phyloP scores from a whole-genome alignment of 92 coral and sea anemone species.

The Anthopleura xanthogrammica region DNA sequence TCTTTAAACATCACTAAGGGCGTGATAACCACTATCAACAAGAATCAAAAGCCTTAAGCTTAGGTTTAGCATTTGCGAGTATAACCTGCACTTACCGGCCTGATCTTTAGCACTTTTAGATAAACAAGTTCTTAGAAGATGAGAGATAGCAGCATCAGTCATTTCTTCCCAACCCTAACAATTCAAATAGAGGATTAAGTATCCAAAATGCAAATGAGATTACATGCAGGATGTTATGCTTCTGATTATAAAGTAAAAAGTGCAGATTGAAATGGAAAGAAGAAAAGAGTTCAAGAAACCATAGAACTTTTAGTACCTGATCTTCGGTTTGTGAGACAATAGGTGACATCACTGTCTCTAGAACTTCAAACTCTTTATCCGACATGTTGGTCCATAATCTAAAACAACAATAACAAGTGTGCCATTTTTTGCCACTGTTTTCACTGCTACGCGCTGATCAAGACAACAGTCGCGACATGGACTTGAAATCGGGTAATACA shows the following conservation, averaged over 20 bases:
- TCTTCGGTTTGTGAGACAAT: conserved; percentile 81
- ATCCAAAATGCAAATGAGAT: neutral
- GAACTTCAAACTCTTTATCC: conserved; percentile 85
- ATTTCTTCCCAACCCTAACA: conserved; percentile 97
- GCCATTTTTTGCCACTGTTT: too few species aligned
- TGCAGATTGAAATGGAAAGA: neutral
- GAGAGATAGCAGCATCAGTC: conserved; percentile 90
- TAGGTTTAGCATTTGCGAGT: too few species aligned
- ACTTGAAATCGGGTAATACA: neutral
- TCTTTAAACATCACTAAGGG: too few species aligned
- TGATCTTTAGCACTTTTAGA: conserved; percentile 94
- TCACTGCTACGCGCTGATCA: neutral
- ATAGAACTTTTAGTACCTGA: conserved; percentile 49
- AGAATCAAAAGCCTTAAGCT: too few species aligned
- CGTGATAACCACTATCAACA: too few species aligned
- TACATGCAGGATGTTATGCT: neutral
- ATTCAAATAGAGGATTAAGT: neutral
- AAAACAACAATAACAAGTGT: neutral
- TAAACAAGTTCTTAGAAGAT: conserved; percentile 85
- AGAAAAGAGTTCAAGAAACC: neutral
- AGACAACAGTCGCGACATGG: neutral
- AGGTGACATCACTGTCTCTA: conserved; percentile 83
- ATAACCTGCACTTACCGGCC: conserved; percentile 54
- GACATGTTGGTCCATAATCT: conserved; percentile 97
- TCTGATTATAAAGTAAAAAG: too few species aligned